Evolutionary conservation across 2,888 invertebrate species (phyloP).

Genomic region (Harpagoxenus sublaevis): DNA sequence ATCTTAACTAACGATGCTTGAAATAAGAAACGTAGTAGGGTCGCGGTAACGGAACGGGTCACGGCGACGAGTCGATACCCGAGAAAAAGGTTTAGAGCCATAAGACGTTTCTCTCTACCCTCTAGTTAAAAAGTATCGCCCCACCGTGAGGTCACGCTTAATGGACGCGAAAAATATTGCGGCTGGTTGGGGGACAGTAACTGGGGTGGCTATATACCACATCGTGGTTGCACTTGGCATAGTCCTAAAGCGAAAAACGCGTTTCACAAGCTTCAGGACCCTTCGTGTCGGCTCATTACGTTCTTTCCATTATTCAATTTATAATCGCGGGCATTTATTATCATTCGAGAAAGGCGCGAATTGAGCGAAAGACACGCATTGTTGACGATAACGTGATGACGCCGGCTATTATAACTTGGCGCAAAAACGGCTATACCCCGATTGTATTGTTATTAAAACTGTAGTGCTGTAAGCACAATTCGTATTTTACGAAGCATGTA

Average conservation of each 20-base stretch:
- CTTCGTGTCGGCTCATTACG: constrained; percentile 77
- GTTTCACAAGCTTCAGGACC: constrained; percentile 6
- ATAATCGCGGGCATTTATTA: constrained; percentile 83
- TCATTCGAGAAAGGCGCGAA: constrained; percentile 75
- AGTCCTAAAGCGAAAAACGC: constrained; percentile 67
- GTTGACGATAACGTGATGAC: constrained; percentile 78
- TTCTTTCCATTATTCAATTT: constrained; percentile 83
- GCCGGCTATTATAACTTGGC: constrained; percentile 52
- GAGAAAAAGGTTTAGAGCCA: constrained; percentile 35
- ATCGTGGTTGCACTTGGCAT: constrained; percentile 57
- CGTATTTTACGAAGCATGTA: constrained; percentile 60
- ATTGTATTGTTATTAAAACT: constrained; percentile 4
- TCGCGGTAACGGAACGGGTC: constrained; percentile 23
- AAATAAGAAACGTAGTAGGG: constrained; percentile 67
- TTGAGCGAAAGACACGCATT: constrained; percentile 81
- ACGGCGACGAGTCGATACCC: constrained; percentile 34
- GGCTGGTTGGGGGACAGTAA: constrained; percentile 63
- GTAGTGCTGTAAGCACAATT: neutral
- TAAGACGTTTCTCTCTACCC: constrained; percentile 62
- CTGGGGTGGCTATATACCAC: constrained; percentile 55
- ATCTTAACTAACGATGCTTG: constrained; percentile 73
- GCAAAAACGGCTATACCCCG: constrained; percentile 35
- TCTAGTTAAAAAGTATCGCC: constrained; percentile 72
- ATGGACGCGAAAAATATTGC: constrained; percentile 83
- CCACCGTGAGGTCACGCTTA: constrained; percentile 71